phyloP scores from a whole-genome alignment of 53 echinoderm and acorn worm species.

The Stichopus horrens region DNA sequence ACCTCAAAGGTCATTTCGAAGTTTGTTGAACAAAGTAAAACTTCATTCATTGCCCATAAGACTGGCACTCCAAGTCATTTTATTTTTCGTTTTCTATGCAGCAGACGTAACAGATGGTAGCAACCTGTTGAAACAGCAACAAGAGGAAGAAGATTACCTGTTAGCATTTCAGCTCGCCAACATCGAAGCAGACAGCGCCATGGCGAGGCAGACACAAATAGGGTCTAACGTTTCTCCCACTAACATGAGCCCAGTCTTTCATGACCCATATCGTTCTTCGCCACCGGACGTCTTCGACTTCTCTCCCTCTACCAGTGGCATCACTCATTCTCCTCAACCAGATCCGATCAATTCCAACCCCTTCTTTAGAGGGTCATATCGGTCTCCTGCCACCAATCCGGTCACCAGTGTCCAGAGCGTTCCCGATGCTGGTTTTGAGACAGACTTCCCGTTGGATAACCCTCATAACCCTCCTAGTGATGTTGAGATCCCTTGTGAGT shows the following conservation, averaged over 20 bases:
- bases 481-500: conserved; percentile 79
- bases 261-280: not conserved
- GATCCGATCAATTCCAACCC: too few species aligned
- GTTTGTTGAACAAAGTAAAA: too few species aligned
- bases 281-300: not conserved
- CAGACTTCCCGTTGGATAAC: not conserved
- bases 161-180: conserved; percentile 69
- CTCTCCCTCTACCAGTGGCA: too few species aligned
- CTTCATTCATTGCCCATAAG: too few species aligned
- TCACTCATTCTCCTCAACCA: too few species aligned
- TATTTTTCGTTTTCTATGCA: too few species aligned
- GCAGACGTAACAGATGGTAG: too few species aligned
- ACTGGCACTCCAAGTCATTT: too few species aligned
- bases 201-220: not conserved
- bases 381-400: not conserved
- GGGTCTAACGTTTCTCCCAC: not conserved
- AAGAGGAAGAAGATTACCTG: conserved; percentile 61
- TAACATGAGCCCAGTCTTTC: not conserved
- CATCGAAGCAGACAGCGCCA: not conserved
- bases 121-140: not conserved
- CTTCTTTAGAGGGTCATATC: too few species aligned
- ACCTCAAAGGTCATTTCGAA: too few species aligned
- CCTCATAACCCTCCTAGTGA: not conserved
- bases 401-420: not conserved
- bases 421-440: not conserved